Evolutionary conservation across 2,797 vertebrate genomes (phyloP).

Genomic region (Lacerta viridis): DNA sequence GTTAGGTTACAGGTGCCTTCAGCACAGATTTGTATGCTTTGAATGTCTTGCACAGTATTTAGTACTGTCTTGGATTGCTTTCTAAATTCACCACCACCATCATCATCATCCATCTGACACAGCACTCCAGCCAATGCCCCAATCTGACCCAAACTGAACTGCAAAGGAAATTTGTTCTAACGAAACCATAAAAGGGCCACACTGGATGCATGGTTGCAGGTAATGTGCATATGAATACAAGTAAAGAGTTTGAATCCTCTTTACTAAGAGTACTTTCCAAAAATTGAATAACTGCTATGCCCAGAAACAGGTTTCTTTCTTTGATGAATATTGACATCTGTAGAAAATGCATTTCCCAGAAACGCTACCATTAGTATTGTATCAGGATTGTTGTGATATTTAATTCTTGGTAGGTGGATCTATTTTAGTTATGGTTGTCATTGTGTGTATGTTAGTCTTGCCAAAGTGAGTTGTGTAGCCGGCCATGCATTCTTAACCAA

Average conservation of each 20-base stretch:
- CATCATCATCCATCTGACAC: no score
- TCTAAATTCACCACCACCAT: no score
- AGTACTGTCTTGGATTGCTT: no score
- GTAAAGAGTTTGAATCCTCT: neutral
- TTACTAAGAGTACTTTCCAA: neutral
- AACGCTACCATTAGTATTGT: conserved; percentile 37
- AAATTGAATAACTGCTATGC: neutral
- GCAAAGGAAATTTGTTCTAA: neutral
- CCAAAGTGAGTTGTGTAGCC: conserved; percentile 56
- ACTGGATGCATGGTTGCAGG: neutral
- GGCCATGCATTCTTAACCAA: conserved; percentile 67
- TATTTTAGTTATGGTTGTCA: conserved; percentile 54
- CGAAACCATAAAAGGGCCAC: neutral
- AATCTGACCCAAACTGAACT: no score
- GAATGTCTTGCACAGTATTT: no score
- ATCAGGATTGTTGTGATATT: conserved; percentile 72
- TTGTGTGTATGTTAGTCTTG: conserved; percentile 61
- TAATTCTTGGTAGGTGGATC: conserved; percentile 64
- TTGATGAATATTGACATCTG: neutral
- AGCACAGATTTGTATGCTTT: no score
- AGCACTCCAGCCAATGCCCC: no score
- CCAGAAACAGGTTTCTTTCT: neutral
- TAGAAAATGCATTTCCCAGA: conserved; percentile 69
- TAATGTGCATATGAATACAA: neutral
- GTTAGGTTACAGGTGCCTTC: no score